Evolutionary conservation across 1,140 invertebrate genomes (phyloP), one percentile per base, ranked within the genome.

Genomic region (Calliopsis andreniformis): DNA sequence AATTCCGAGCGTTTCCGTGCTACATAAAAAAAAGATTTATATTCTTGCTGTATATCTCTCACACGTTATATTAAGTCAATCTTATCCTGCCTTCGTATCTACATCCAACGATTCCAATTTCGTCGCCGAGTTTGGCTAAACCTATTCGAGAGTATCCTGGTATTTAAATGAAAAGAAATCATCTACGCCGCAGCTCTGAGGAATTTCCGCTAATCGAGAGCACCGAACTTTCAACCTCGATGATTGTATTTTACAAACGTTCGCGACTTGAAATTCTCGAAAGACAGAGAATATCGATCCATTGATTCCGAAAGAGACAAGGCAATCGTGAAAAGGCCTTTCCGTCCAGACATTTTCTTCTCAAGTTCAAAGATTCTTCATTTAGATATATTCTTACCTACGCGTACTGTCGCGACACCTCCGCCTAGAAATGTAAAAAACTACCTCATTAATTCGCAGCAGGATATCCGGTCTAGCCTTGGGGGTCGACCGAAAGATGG

Each of bases 371-470:
- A 71, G 68, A 73, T 78, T 76, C 58, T 2, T 18, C 12, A 58
- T 49, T 42, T 70, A 61, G 51, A 58, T 30, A n/a, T n/a, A n/a
- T n/a, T n/a, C n/a, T n/a, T n/a, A n/a, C n/a, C n/a, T n/a, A 47
- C 30, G 35, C 23, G 28, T 55, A 71, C 58, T 39, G 56, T 32
- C 43, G 20, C 16, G 39, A 80, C 53, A 66, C 47, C 64, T 47
- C 25, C 6, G 28, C 25, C 8, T 10, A 25, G 62, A 47, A 61
- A 55, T 28, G 30, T 45, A 55, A 66, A 55, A 66, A 67, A 49
- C 49, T 55, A 43, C 45, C 76, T 83, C 82, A 71, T 83, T 83
- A 82, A 82, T 67, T 71, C 47, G 82, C 59, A 39, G 47, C n/a
- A 39, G 51, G 32, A 64, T 69, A 82, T 76, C 62, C 39, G 55